Conservation (phyloP, 2,113 vertebrate species). For the Lagopus muta region DNA sequence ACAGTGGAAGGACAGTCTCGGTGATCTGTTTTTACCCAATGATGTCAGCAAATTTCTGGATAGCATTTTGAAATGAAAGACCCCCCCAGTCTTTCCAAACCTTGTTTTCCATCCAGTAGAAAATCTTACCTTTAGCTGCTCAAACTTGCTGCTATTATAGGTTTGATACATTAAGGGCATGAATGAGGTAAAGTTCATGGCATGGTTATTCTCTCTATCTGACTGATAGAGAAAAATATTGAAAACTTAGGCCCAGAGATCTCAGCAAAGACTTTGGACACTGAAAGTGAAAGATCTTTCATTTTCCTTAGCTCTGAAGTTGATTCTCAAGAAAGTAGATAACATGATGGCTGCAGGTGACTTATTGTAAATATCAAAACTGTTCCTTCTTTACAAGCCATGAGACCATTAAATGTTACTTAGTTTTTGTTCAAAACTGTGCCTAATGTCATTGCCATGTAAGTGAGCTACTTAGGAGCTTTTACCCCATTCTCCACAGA, state of each 20-base stretch:
- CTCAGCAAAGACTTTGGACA: background rate
- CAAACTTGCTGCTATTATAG: background rate
- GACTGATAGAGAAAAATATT: background rate
- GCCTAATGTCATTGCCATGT: background rate
- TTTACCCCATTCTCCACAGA: conserved; percentile 4
- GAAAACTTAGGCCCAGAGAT: background rate
- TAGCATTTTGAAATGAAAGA: background rate
- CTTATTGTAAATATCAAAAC: background rate
- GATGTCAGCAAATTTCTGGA: background rate
- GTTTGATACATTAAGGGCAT: background rate
- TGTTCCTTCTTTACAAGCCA: background rate
- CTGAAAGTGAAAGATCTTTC: background rate
- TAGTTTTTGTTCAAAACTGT: background rate
- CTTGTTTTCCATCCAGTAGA: background rate
- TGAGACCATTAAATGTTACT: background rate
- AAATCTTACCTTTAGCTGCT: background rate
- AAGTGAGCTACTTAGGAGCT: background rate
- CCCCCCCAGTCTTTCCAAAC: background rate
- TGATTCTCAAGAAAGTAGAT: background rate
- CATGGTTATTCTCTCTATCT: background rate
- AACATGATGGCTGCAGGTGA: accelerated
- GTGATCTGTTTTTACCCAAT: background rate
- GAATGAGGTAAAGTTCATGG: background rate
- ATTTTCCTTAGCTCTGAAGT: background rate
- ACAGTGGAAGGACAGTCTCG: background rate